These are phyloP conservation scores for Aproaerema taeniolella DNA, from an alignment of 2,888 invertebrate species.

Conservation along the genomic window DNA sequence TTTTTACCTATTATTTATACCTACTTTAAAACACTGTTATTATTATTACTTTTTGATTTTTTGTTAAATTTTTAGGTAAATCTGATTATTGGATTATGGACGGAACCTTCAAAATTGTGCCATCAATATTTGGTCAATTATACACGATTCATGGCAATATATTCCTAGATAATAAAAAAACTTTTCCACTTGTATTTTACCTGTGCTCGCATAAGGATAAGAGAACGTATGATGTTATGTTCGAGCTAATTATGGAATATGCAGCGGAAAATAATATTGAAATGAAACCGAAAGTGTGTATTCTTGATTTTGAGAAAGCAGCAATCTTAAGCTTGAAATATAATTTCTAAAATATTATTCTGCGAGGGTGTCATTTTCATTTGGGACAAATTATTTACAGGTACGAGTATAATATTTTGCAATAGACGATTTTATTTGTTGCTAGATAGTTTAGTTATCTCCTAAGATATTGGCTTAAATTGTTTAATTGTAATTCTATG, in stretches of 20 bases:
- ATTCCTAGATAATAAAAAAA: conserved; percentile 10
- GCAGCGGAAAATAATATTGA: conserved; percentile 11
- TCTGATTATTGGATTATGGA: conserved; percentile 14
- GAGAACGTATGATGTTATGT: conserved; percentile 12
- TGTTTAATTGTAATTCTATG: not conserved
- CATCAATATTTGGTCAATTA: conserved; percentile 11
- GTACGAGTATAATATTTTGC: not conserved
- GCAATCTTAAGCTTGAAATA: conserved; percentile 11
- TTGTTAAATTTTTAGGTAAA: conserved; percentile 6
- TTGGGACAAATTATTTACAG: conserved; percentile 13
- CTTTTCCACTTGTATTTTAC: conserved; percentile 14
- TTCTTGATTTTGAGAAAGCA: conserved; percentile 15
- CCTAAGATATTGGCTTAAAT: not conserved
- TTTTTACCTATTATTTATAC: too few relatives aligned
- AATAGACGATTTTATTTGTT: not conserved
- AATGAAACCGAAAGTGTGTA: conserved; percentile 13
- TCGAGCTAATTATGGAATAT: conserved; percentile 15
- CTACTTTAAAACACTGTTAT: too few relatives aligned
- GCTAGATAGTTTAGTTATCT: not conserved
- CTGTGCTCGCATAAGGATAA: conserved; percentile 15
- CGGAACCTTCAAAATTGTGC: conserved; percentile 13
- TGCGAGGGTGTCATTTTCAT: conserved; percentile 16
- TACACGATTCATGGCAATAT: conserved; percentile 20
- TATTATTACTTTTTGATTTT: too few relatives aligned
- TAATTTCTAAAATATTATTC: conserved; percentile 12